A percentile compares a stretch with the other conserved stretches of the same genome.
These are phyloP conservation scores for Papilio demoleus DNA, from an alignment of 2,888 invertebrate genomes.

Conservation along the genomic window DNA sequence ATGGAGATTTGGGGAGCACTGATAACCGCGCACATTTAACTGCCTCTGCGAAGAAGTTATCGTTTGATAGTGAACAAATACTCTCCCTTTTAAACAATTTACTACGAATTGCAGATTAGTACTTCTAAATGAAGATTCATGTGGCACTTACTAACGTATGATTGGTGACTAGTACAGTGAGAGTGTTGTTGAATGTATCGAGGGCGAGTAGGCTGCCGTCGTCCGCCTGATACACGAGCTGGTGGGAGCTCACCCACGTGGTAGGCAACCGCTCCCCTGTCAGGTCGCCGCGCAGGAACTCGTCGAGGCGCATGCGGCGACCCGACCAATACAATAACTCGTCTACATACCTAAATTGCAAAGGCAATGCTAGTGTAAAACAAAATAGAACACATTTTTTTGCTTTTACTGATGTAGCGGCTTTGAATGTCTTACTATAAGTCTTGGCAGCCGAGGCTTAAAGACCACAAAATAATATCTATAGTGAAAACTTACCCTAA, in stretches of 20 bases:
- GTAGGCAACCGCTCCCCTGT: constrained; percentile 89
- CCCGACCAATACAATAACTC: constrained; percentile 95
- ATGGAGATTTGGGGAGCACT: constrained; percentile 93
- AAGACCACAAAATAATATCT: no score
- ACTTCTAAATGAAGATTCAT: constrained; percentile 12
- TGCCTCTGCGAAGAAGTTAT: constrained; percentile 86
- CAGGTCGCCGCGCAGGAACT: constrained; percentile 91
- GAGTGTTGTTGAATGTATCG: constrained; percentile 90
- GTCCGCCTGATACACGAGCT: constrained; percentile 94
- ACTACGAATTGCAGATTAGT: no score
- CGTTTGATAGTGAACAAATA: constrained; percentile 21
- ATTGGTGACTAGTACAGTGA: constrained; percentile 92
- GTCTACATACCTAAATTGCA: constrained; percentile 88
- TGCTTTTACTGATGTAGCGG: background rate
- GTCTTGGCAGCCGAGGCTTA: no score
- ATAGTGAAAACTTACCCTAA: constrained; percentile 85
- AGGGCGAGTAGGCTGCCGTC: constrained; percentile 92
- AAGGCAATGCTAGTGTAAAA: background rate
- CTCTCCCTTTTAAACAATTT: no score
- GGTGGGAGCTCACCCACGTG: constrained; percentile 91
- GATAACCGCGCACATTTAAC: constrained; percentile 93
- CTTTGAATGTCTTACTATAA: background rate
- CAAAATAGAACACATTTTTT: background rate
- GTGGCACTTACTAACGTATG: constrained; percentile 89
- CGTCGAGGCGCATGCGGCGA: constrained; percentile 92